Conservation (phyloP, 1,140 invertebrate genomes). For the Harpegnathos saltator region DNA sequence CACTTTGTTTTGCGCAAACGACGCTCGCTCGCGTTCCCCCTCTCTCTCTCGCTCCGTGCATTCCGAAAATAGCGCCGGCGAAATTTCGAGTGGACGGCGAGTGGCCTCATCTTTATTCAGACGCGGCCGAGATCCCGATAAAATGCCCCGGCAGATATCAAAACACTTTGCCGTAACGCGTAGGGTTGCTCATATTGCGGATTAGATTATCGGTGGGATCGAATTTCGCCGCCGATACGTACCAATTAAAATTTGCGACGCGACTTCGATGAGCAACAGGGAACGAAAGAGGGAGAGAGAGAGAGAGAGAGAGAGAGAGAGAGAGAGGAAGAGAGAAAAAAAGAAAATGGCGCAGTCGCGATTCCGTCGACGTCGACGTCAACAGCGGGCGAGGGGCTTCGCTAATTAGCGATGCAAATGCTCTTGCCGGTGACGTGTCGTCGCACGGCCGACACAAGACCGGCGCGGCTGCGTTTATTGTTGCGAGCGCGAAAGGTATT, state of each 20-base stretch:
- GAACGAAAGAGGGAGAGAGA: too few species aligned
- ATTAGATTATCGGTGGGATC: constrained; percentile 41
- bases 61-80: constrained; percentile 19
- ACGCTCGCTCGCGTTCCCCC: background rate
- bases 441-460: constrained; percentile 48
- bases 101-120: constrained; percentile 32
- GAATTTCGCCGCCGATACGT: constrained; percentile 13
- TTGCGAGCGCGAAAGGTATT: constrained; percentile 67
- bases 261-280: constrained; percentile 58
- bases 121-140: background rate
- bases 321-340: too few species aligned
- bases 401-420: constrained; percentile 81
- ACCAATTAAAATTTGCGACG: constrained; percentile 62
- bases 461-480: constrained; percentile 67
- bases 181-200: constrained; percentile 28
- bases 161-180: constrained; percentile 14
- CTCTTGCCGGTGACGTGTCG: too few species aligned
- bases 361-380: constrained; percentile 58
- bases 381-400: background rate
- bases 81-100: constrained; percentile 3
- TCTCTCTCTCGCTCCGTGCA: background rate
- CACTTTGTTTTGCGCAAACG: background rate
- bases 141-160: constrained; percentile 9
- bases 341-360: constrained; percentile 31
- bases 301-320: too few species aligned